Evolutionary conservation across 2,113 vertebrate species (phyloP).

Genomic region (Rhodinocichla rosea): DNA sequence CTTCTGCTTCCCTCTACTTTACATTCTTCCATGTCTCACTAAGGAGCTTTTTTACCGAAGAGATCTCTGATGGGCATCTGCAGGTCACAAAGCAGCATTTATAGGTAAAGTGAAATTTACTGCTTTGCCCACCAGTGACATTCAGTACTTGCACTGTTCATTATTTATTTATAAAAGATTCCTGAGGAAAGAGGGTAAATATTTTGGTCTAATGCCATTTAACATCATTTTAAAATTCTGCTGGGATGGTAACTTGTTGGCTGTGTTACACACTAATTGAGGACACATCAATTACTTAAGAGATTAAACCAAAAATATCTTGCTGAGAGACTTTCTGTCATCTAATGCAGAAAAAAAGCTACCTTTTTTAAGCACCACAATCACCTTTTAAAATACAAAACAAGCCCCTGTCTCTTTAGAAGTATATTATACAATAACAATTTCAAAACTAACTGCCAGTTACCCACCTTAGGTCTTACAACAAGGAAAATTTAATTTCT

Average conservation of each 20-base stretch:
- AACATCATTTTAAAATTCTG: background rate
- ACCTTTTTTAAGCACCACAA: background rate
- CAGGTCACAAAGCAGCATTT: background rate
- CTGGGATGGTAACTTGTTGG: background rate
- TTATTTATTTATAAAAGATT: background rate
- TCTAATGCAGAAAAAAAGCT: background rate
- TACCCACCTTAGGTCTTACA: background rate
- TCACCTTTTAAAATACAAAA: background rate
- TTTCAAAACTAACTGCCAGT: background rate
- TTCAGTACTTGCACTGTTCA: background rate
- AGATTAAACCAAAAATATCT: background rate
- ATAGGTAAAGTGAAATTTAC: background rate
- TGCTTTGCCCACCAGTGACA: background rate
- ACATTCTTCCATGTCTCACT: background rate
- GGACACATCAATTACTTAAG: background rate
- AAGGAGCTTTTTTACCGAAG: background rate
- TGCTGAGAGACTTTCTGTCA: background rate
- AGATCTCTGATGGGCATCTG: background rate
- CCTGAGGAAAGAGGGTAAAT: background rate
- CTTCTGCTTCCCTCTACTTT: background rate
- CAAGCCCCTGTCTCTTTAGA: background rate
- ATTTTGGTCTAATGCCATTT: background rate
- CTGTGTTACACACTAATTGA: background rate
- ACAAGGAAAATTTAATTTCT: background rate
- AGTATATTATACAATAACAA: accelerated